These are phyloP conservation scores for Anabas testudineus DNA, from an alignment of 2,797 vertebrate genomes.

Conservation along the genomic window DNA sequence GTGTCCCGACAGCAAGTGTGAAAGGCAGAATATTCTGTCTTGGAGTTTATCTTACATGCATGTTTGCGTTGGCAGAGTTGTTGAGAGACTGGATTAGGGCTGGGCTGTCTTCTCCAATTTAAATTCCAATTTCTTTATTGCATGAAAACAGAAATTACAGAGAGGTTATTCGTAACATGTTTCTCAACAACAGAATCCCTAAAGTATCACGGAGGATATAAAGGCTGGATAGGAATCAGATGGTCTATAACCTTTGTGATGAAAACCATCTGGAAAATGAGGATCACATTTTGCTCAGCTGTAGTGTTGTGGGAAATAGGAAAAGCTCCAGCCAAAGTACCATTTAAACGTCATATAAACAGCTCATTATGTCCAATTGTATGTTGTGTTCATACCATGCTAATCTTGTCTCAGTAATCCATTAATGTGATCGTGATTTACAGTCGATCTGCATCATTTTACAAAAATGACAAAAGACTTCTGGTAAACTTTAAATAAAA, in stretches of 20 bases:
- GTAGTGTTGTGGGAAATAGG: neutral
- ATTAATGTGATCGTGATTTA: too few relatives aligned
- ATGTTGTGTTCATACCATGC: neutral
- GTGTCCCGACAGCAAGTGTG: neutral
- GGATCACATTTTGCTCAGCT: neutral
- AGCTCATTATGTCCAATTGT: neutral
- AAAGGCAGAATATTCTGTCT: neutral
- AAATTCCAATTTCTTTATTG: neutral
- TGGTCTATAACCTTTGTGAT: constrained; percentile 12
- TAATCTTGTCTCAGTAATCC: neutral
- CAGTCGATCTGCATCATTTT: too few relatives aligned
- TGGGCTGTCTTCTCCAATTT: neutral
- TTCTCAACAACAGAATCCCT: neutral
- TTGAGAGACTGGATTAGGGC: neutral
- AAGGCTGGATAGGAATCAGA: constrained; percentile 6
- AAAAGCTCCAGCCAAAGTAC: neutral
- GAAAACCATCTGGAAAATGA: constrained; percentile 5
- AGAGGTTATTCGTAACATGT: neutral
- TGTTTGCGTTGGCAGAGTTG: neutral
- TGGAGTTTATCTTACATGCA: neutral
- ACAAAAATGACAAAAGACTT: too few relatives aligned
- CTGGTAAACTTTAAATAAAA: too few relatives aligned
- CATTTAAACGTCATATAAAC: neutral
- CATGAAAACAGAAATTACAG: constrained; percentile 22
- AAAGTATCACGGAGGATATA: neutral